Conservation (phyloP, 2,888 invertebrate genomes). For the Oscheius sp. region DNA sequence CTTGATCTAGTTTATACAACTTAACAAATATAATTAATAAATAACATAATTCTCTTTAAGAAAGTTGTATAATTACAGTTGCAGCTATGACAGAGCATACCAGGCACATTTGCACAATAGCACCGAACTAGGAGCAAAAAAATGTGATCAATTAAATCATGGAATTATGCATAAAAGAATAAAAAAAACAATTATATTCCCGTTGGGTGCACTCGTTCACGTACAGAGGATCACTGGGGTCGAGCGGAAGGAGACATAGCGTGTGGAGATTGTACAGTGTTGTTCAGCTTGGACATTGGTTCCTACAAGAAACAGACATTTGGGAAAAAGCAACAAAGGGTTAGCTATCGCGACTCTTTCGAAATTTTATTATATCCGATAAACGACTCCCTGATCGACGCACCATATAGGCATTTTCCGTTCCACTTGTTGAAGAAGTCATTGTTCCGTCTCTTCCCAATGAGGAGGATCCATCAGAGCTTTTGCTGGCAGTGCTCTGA, state of each 20-base stretch:
- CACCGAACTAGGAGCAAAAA: slow-evolving; percentile 13
- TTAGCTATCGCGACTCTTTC: slow-evolving; percentile 9
- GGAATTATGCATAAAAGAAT: slow-evolving; percentile 19
- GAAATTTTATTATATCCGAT: background rate
- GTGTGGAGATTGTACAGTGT: slow-evolving; percentile 16
- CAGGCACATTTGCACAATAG: slow-evolving; percentile 24
- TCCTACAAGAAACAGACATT: slow-evolving; percentile 35
- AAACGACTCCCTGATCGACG: slow-evolving; percentile 17
- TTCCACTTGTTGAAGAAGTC: slow-evolving; percentile 37
- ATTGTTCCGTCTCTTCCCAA: slow-evolving; percentile 50
- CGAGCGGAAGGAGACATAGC: slow-evolving; percentile 20
- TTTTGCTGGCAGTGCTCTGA: slow-evolving; percentile 46
- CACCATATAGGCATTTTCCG: slow-evolving; percentile 33
- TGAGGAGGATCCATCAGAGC: slow-evolving; percentile 45
- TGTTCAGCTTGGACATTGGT: slow-evolving; percentile 32
- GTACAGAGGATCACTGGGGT: background rate
- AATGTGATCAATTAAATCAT: background rate
- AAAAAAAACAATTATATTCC: slow-evolving; percentile 24
- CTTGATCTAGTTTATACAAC: too few relatives aligned
- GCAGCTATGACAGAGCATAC: slow-evolving; percentile 12
- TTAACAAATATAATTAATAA: too few relatives aligned
- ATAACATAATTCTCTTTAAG: too few relatives aligned
- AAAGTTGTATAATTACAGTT: background rate
- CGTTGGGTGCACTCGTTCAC: slow-evolving; percentile 17
- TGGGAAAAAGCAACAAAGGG: slow-evolving; percentile 6